A percentile compares a stretch with the other conserved stretches of the same genome.
Conservation (phyloP, 2,113 vertebrate genomes). For the Laticauda laticaudata region DNA sequence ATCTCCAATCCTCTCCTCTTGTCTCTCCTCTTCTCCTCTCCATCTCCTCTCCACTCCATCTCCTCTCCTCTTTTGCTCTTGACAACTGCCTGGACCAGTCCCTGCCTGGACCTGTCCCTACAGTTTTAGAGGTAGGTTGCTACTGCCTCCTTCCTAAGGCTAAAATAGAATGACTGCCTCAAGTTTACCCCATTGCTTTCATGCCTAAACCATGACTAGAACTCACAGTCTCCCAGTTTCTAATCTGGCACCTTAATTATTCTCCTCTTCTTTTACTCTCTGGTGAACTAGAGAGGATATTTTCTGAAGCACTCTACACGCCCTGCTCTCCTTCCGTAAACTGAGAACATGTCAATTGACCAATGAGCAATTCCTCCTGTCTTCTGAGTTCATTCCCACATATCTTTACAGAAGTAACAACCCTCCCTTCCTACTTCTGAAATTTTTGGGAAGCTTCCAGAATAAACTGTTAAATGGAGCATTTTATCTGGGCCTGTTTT, state of each 20-base stretch:
- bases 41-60: no score
- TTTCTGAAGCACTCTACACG: background rate
- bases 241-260: background rate
- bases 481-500: no score
- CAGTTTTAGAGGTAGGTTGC: background rate
- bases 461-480: no score
- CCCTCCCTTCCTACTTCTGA: background rate
- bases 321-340: background rate
- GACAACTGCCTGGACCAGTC: background rate
- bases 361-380: background rate
- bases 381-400: background rate
- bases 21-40: no score
- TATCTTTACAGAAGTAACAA: background rate
- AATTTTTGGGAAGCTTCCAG: background rate
- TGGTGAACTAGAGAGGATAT: no score
- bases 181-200: background rate
- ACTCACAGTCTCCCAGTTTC: background rate
- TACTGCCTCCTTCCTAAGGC: background rate
- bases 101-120: background rate
- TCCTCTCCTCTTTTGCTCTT: background rate
- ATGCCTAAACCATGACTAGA: background rate
- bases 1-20: no score
- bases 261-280: background rate
- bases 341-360: background rate
- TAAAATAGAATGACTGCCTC: background rate